Evolutionary conservation across 37 sponge, comb jelly and placozoan species (phyloP), one percentile per base, ranked within the genome.

Genomic region (Hexactinellida sp.): DNA sequence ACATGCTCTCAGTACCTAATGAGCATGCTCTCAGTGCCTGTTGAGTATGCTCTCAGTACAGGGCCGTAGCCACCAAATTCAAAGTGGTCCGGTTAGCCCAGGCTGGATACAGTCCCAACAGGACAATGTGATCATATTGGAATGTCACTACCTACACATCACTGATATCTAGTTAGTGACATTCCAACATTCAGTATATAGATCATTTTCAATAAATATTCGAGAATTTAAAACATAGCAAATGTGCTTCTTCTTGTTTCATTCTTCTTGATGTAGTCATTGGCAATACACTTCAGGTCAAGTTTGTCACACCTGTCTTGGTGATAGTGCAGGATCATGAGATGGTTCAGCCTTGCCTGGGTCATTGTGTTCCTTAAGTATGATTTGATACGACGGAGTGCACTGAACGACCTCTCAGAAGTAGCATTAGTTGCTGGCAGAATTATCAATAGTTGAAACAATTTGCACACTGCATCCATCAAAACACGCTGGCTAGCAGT

Each of bases 311-410:
- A 38, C 55, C 82, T 28, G 36, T 87, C 87, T 55, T 88, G 88
- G 84, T 93, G 91, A 55, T 89, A 86, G 83, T 90, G 89, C 30
- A 92, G 85, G 36, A 89, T 76, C 93, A 93, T 91, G 0, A 89
- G 84, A 38, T 88, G 90, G 38, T 92, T 92, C 36, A 90, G 24
- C 54, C 85, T 24, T 39, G 54, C 83, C 84, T 93, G 91, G 1
- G 89, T 54, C 94, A 93, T 93, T 28, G 87, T 93, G 86, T 88
- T 88, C 54, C 90, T 89, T 37, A 93, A 76, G 71, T 91, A 89
- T 16, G 87, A 76, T 76, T 91, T 93, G 37, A 91, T 87, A 0
- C 88, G 37, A 19, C 87, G n/a, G 24, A 94, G 86, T 39, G 94
- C 92, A 92, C 90, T 89, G 71, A 91, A 91, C 34, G 92, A 90